Conservation (phyloP, 2,888 invertebrate genomes). For the Drosophila monieri region DNA sequence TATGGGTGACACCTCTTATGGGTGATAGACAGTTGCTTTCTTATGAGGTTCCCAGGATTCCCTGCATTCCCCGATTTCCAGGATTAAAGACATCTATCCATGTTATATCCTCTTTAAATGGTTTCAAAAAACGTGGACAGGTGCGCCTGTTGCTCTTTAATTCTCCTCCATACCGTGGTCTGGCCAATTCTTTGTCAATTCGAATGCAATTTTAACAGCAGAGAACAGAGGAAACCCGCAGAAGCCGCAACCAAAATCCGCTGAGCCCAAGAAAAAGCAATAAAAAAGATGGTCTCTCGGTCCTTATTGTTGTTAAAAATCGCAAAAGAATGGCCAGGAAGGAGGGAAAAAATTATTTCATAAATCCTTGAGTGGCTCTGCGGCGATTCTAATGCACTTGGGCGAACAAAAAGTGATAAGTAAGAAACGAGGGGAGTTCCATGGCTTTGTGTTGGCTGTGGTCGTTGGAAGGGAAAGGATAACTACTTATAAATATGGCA, state of each 20-base stretch:
- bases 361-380: slow-evolving; percentile 59
- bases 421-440: slow-evolving; percentile 31
- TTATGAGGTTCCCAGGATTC: no score
- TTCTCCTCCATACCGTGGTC: slow-evolving; percentile 10
- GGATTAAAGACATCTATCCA: slow-evolving; percentile 1
- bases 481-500: slow-evolving; percentile 41
- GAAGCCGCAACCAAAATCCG: slow-evolving; percentile 57
- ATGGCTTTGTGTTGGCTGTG: slow-evolving; percentile 26
- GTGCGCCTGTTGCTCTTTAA: slow-evolving; percentile 35
- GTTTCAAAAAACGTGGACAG: slow-evolving; percentile 38
- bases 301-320: slow-evolving; percentile 57
- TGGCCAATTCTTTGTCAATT: slow-evolving; percentile 45
- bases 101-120: slow-evolving; percentile 2
- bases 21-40: no score
- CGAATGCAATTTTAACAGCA: slow-evolving; percentile 50
- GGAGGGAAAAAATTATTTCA: slow-evolving; percentile 65
- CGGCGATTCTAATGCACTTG: slow-evolving; percentile 78
- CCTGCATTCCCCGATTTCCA: no score
- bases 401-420: slow-evolving; percentile 61
- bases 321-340: slow-evolving; percentile 34
- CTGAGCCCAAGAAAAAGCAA: slow-evolving; percentile 30
- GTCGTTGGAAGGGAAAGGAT: slow-evolving; percentile 31
- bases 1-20: no score
- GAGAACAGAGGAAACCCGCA: slow-evolving; percentile 46
- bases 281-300: slow-evolving; percentile 37